phyloP scores from a whole-genome alignment of 64 coral and sea anemone species.

The Exaiptasia diaphana region DNA sequence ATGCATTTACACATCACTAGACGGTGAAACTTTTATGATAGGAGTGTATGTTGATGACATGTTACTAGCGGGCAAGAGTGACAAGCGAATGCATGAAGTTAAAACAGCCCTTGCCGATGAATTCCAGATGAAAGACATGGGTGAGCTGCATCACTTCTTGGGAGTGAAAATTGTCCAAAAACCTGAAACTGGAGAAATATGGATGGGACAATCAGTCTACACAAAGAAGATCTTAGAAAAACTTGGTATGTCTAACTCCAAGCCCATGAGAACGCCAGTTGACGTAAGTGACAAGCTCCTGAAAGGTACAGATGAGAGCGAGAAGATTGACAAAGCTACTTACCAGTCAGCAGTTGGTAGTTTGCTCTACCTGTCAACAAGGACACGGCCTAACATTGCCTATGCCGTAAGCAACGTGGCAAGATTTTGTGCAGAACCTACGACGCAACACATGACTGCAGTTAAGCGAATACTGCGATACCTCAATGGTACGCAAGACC shows the following conservation, averaged over 20 bases:
- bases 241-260: slow-evolving; percentile 7
- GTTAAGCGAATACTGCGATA: slow-evolving; percentile 40
- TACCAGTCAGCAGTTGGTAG: slow-evolving; percentile 44
- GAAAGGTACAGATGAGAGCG: background rate
- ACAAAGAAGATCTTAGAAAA: slow-evolving; percentile 4
- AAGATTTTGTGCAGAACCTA: slow-evolving; percentile 24
- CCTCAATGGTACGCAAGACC: background rate
- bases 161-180: slow-evolving; percentile 38
- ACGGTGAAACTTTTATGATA: slow-evolving; percentile 37
- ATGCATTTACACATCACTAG: slow-evolving; percentile 35
- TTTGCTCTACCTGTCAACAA: slow-evolving; percentile 20
- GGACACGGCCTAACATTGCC: slow-evolving; percentile 39
- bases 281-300: background rate
- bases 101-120: slow-evolving; percentile 12
- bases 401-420: slow-evolving; percentile 29
- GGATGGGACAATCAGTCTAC: slow-evolving; percentile 21
- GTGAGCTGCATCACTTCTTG: slow-evolving; percentile 36
- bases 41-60: slow-evolving; percentile 58
- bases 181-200: slow-evolving; percentile 16
- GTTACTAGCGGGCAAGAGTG: slow-evolving; percentile 18
- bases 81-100: slow-evolving; percentile 19
- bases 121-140: slow-evolving; percentile 77
- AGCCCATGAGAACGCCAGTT: background rate
- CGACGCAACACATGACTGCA: slow-evolving; percentile 23
- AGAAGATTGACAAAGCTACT: background rate